Base-by-base conservation (phyloP, 2,797 vertebrate species). In the Argyrosomus regius region DNA sequence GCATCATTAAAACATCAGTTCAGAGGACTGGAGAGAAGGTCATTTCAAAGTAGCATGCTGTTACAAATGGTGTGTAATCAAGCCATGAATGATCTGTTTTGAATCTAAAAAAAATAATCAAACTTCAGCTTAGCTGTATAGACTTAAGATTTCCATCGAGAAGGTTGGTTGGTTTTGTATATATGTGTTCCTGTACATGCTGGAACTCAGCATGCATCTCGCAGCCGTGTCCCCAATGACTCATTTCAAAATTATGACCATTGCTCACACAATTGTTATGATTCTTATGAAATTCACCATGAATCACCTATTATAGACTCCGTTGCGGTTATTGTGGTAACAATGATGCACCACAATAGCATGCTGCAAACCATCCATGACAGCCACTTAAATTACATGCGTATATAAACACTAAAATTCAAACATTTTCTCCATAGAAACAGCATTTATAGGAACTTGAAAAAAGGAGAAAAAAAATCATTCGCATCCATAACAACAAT, bases 1-100 rank as follows among this genome's bases (percentile, higher is more conserved):
- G 92, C 92, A 92, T 93, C 88, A 93, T 93, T 94, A 90, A 93
- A 92, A 90, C 83, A 86, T 89, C 77, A 82, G 89, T 89, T 89
- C 78, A 84, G 70, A 89, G 68, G 58, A 85, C 61, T 77, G 78
- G 49, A 77, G 88, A 89, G 89, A 90, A 92, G 89, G 91, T 94
- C 89, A 87, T 91, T 89, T 87, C 74, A 86, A 87, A 90, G 83
- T 77, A 81, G 81, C 80, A 69, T 81, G 82, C 85, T 78, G 80
- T 77, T 88, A 87, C 85, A 87, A 89, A 86, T 79, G 75, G 70
- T 70, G 86, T 81, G 79, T 60, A 84, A 90, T 91, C 78, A 89
- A 79, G 75, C 91, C 83, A 83, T 64, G 53, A 74, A 66, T 83
- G 72, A 86, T 89, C 61, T 72, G 70, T 88, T 88, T 86, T 65